These are phyloP conservation scores for Clistopyga incitator DNA, from an alignment of 2,888 invertebrate genomes.

Conservation along the genomic window DNA sequence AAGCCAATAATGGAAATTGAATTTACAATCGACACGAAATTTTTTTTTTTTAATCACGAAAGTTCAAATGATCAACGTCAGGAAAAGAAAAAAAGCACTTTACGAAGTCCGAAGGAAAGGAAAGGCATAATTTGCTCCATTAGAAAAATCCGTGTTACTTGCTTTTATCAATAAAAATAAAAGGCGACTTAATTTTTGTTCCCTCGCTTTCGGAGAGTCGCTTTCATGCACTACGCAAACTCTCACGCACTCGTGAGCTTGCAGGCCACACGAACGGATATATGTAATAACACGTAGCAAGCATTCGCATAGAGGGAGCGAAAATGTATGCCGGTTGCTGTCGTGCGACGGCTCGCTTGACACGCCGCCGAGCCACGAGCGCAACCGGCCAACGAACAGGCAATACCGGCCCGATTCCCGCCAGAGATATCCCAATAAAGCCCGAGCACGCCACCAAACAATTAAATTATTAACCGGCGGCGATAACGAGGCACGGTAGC, in stretches of 20 bases:
- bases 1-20: no score
- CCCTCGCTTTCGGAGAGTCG: not conserved
- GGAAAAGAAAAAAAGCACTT: not conserved
- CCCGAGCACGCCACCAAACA: constrained; percentile 82
- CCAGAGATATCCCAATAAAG: constrained; percentile 82
- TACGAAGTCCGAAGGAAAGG: not conserved
- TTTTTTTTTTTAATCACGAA: not conserved
- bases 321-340: constrained; percentile 20
- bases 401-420: constrained; percentile 74
- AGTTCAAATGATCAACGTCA: not conserved
- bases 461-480: constrained; percentile 83
- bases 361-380: constrained; percentile 51
- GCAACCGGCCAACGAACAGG: constrained; percentile 33
- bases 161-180: constrained; percentile 21
- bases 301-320: constrained; percentile 43
- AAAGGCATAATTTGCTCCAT: not conserved
- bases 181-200: not conserved
- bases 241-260: not conserved
- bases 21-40: no score
- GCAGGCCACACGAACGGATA: constrained; percentile 28
- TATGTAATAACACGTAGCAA: constrained; percentile 52
- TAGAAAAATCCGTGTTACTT: constrained; percentile 7
- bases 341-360: constrained; percentile 52
- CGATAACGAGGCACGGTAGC: constrained; percentile 80
- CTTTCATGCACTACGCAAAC: not conserved